Percentiles rank a stretch among this genome's conserved stretches.
These are phyloP conservation scores for Stratiomys singularior DNA, from an alignment of 2,888 invertebrate species.

Conservation along the genomic window DNA sequence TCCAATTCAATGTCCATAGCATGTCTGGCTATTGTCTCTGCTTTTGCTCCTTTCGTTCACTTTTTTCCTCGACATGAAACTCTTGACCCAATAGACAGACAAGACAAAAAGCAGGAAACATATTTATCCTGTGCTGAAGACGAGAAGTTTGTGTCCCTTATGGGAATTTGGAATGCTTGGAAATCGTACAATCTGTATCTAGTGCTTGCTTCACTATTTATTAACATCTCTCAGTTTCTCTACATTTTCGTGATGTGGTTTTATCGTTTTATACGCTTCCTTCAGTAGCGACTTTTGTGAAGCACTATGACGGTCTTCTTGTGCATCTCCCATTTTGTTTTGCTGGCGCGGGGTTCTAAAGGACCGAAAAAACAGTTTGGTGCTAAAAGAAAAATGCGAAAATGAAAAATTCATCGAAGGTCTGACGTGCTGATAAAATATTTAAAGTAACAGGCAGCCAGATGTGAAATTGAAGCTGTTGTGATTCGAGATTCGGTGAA, in stretches of 20 bases:
- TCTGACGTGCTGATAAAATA: constrained; percentile 41
- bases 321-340: not conserved
- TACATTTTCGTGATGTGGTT: not conserved
- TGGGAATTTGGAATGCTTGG: not conserved
- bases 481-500: constrained; percentile 24
- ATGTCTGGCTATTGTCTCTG: not conserved
- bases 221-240: not conserved
- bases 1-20: not conserved
- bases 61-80: not conserved
- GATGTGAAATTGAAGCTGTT: constrained; percentile 15
- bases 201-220: not conserved
- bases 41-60: not conserved
- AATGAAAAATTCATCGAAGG: constrained; percentile 42
- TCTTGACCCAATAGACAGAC: not conserved
- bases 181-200: not conserved
- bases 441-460: constrained; percentile 29
- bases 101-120: not conserved
- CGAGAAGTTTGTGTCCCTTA: no score
- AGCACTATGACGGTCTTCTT: not conserved
- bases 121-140: not conserved
- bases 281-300: not conserved
- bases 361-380: constrained; percentile 4
- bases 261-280: not conserved
- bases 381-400: constrained; percentile 36
- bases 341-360: not conserved